These are phyloP conservation scores for Acanthosepion esculentum DNA, from an alignment of 2,888 invertebrate species.

Conservation along the genomic window DNA sequence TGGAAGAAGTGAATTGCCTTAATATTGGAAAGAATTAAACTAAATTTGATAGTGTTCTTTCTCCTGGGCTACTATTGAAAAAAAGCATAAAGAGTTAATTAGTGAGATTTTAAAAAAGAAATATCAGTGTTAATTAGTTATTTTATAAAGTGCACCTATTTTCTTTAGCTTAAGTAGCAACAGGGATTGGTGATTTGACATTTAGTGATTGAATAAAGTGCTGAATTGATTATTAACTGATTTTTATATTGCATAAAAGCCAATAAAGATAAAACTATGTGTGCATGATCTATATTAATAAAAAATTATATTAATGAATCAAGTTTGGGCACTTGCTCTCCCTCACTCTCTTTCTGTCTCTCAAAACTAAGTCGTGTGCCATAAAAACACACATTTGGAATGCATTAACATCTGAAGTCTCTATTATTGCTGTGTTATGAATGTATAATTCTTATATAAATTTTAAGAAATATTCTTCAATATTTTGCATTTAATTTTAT, in stretches of 20 bases:
- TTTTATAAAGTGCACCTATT: neutral
- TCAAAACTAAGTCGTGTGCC: neutral
- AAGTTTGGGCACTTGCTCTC: neutral
- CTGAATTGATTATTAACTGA: neutral
- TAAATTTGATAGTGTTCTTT: neutral
- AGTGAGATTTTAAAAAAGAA: neutral
- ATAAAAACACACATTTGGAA: too few species aligned
- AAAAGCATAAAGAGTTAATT: neutral
- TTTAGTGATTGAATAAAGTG: neutral
- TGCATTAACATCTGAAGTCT: too few species aligned
- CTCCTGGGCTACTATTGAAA: neutral
- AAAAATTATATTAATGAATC: neutral
- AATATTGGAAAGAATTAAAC: neutral
- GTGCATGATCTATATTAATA: neutral
- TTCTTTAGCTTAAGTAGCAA: neutral
- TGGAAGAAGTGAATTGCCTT: too few species aligned
- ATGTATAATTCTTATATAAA: too few species aligned
- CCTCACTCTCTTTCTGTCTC: neutral
- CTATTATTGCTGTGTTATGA: too few species aligned
- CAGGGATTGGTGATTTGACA: constrained; percentile 11
- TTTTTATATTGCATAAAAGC: neutral
- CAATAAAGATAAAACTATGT: neutral
- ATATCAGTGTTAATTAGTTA: neutral
- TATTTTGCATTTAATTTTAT: too few species aligned
- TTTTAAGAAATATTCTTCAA: too few species aligned